Base-by-base conservation (phyloP, 2,797 vertebrate species). In the Gymnothorax reevesii region DNA sequence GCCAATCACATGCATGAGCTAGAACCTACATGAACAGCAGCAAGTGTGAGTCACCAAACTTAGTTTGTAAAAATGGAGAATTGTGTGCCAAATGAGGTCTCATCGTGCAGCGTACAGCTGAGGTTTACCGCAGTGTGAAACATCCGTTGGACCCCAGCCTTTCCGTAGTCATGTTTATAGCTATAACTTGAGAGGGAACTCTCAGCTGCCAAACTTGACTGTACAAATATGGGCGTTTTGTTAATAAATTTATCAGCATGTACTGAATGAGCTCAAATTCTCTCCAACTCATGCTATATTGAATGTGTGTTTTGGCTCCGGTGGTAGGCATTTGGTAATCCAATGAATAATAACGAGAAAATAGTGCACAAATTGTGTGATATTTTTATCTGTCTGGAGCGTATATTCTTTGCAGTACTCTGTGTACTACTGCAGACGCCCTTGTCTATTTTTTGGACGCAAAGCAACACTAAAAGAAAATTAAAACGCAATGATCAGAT, bases 381-480 rank as follows among this genome's bases (percentile, higher is more conserved):
- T 80, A 80, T 54, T 80, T 80, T 55, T 52, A 77, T 55, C 77
- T 55, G 54, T 55, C 77, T 25, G 17, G 54, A 55, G 17, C 55
- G 55, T n/a, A 7, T 55, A 80, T 80, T 80, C 55, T n/a, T 52
- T 80, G 77, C 54, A 20, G 55, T n/a, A 80, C 77, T 80, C 7
- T n/a, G 27, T 80, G 77, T 80, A 80, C 55, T 80, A 54, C 77
- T 52, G 49, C 52, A 80, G 77, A 55, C 52, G n/a, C 77, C 52
- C 20, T 80, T 80, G 55, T 80, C 52, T 80, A 20, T n/a, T 80
- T 75, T 77, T 52, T 80, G 73, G 73, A 80, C 2, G 52, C 73
- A 80, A 55, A 33, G 33, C 5, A 42, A 77, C 73, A 55, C 17
- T 79, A 22, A 54, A 52, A 20, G 17, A 8, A 80, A 55, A 80